Evolutionary conservation across 1,140 invertebrate species (phyloP).

Genomic region (Pemphigus obesinymphae): DNA sequence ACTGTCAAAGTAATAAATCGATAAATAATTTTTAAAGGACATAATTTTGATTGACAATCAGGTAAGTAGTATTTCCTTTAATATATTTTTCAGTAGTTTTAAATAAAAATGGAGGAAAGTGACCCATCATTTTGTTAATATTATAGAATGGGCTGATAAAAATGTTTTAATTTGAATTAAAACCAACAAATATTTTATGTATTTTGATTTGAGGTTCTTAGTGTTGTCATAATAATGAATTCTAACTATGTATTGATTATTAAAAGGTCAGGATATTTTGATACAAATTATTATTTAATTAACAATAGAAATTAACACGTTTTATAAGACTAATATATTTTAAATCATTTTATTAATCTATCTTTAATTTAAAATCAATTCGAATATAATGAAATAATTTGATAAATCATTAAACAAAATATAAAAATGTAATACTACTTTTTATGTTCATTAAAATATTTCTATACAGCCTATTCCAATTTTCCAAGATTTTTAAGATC

Average conservation of each 20-base stretch:
- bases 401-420: too few relatives aligned
- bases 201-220: too few relatives aligned
- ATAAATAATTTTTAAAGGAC: constrained; percentile 33
- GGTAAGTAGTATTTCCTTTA: constrained; percentile 39
- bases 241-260: too few relatives aligned
- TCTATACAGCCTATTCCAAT: neutral
- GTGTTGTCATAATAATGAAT: too few relatives aligned
- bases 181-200: neutral
- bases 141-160: constrained; percentile 21
- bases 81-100: constrained; percentile 32
- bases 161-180: neutral
- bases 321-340: neutral
- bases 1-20: constrained; percentile 32
- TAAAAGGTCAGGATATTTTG: too few relatives aligned
- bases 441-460: neutral
- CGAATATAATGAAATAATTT: too few relatives aligned
- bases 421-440: neutral
- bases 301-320: neutral
- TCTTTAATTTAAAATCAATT: neutral
- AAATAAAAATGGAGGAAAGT: constrained; percentile 39
- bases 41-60: constrained; percentile 38
- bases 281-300: neutral
- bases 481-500: neutral
- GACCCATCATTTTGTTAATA: constrained; percentile 38
- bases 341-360: neutral